A percentile compares a stretch with the other conserved stretches of the same genome.
Evolutionary conservation across 2,113 vertebrate genomes (phyloP).

Genomic region (Procapra przewalskii): DNA sequence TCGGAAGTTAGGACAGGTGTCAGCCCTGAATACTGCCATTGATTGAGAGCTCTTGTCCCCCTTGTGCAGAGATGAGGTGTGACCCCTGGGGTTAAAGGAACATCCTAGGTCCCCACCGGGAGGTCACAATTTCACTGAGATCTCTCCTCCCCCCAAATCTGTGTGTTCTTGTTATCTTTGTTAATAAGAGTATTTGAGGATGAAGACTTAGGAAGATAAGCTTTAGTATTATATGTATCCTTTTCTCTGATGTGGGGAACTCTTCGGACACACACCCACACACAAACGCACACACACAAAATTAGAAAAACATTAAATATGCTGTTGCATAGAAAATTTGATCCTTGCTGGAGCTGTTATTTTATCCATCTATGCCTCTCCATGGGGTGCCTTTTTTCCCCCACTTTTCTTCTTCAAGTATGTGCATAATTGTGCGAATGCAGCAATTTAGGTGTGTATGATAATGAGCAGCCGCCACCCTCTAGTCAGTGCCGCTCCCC

Average conservation of each 20-base stretch:
- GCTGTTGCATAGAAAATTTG: neutral
- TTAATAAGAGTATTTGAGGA: neutral
- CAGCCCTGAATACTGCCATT: neutral
- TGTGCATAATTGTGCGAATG: neutral
- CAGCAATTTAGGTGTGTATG: neutral
- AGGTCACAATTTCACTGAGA: neutral
- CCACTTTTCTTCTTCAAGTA: neutral
- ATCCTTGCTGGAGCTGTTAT: neutral
- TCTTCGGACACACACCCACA: neutral
- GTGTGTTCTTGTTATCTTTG: neutral
- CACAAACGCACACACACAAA: neutral
- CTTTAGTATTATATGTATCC: neutral
- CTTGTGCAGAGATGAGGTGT: neutral
- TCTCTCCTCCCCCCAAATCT: neutral
- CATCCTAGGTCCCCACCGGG: neutral
- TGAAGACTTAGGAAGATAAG: neutral
- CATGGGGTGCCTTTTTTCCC: neutral
- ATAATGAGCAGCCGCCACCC: neutral
- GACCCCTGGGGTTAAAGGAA: neutral
- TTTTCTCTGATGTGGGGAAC: neutral
- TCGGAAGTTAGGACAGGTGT: neutral
- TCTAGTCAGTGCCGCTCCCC: neutral
- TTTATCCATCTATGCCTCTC: neutral
- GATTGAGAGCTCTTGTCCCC: neutral
- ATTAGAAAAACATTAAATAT: neutral